Evolutionary conservation across 2,113 vertebrate species (phyloP).

Genomic region (Todiramphus saurophagus): DNA sequence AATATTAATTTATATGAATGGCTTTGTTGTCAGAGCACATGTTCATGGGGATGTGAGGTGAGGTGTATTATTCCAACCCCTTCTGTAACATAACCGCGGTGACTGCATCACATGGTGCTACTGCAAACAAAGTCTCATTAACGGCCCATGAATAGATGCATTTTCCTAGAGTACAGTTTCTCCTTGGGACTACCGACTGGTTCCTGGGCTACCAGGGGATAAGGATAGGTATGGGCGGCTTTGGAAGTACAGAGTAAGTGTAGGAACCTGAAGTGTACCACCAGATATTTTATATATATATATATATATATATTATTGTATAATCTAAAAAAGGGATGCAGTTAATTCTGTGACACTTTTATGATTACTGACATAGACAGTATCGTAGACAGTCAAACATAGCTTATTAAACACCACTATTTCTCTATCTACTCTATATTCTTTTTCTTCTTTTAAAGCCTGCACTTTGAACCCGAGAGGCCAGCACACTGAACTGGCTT

Average conservation of each 20-base stretch:
- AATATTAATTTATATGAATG: background rate
- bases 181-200: background rate
- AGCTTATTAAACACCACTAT: background rate
- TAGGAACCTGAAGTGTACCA: background rate
- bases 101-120: conserved; percentile 34
- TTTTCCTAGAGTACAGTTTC: conserved; percentile 33
- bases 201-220: background rate
- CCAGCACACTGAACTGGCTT: background rate
- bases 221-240: background rate
- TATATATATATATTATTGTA: background rate
- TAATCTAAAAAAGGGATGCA: background rate
- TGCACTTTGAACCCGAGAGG: background rate
- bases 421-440: background rate
- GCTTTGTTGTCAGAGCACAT: background rate
- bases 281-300: background rate
- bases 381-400: background rate
- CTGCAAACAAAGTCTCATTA: conserved; percentile 42
- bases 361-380: background rate
- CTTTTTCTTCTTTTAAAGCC: background rate
- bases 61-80: background rate
- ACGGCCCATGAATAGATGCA: conserved; percentile 45
- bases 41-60: background rate
- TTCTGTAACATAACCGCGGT: conserved; percentile 3
- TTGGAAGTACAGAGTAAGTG: background rate
- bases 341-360: background rate